A percentile compares a stretch with the other conserved stretches of the same genome.
Conservation (phyloP, 1,140 invertebrate genomes). For the Aphis craccivora region DNA sequence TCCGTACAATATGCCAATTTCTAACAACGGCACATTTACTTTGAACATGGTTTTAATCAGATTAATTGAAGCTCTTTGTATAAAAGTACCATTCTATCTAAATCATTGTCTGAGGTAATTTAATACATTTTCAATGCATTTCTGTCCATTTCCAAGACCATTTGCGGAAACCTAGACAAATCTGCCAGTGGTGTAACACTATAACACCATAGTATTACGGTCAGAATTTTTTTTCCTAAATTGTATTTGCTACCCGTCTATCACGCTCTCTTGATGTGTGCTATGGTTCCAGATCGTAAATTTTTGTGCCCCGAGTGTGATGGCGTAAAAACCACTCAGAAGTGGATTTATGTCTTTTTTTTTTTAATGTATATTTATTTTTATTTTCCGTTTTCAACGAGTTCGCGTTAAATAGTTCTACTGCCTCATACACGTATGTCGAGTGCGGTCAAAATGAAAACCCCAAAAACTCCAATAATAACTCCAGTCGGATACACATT, state of each 20-base stretch:
- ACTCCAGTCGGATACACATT: neutral
- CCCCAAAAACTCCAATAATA: neutral
- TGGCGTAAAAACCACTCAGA: neutral
- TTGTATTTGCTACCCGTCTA: neutral
- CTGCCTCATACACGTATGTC: neutral
- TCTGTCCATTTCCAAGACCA: neutral
- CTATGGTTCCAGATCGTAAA: conserved; percentile 44
- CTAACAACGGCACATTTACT: neutral
- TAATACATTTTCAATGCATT: neutral
- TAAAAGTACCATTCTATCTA: neutral
- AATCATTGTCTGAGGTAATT: neutral
- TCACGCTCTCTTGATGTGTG: neutral
- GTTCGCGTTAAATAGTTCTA: neutral
- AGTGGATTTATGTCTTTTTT: neutral
- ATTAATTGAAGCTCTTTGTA: neutral
- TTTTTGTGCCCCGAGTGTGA: neutral
- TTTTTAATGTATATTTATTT: neutral
- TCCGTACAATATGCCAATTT: neutral
- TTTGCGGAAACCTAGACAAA: neutral
- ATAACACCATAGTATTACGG: neutral
- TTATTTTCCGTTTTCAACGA: neutral
- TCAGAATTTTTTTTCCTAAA: neutral
- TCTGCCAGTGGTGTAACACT: neutral
- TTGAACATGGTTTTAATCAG: conserved; percentile 12
- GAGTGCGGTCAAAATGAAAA: neutral